These are phyloP conservation scores for Limosa lapponica DNA, from an alignment of 2,797 vertebrate genomes.

Conservation along the genomic window DNA sequence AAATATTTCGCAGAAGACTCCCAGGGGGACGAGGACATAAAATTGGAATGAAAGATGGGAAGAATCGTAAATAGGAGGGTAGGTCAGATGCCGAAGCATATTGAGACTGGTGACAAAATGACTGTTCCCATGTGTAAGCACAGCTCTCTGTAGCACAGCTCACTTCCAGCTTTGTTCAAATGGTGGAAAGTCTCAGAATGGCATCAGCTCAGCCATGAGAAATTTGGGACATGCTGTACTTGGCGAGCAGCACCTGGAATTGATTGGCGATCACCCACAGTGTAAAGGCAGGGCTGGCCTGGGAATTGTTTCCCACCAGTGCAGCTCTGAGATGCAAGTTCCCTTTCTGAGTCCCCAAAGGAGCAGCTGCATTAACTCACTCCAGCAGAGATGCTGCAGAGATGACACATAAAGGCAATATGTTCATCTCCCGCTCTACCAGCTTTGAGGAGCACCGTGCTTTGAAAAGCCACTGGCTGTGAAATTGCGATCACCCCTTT, in stretches of 20 bases:
- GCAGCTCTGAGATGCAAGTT: not conserved
- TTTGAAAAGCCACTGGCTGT: not conserved
- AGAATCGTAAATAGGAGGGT: not conserved
- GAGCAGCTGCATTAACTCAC: not conserved
- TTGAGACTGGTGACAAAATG: constrained; percentile 11
- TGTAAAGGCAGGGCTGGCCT: not conserved
- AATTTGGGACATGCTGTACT: constrained; percentile 6
- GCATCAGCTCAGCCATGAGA: constrained; percentile 23
- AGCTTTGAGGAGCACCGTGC: not conserved
- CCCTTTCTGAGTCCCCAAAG: not conserved
- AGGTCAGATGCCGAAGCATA: not conserved
- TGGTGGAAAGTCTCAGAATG: constrained; percentile 13
- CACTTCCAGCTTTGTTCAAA: constrained; percentile 26
- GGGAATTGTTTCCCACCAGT: not conserved
- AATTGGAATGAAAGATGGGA: not conserved
- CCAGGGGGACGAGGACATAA: not conserved
- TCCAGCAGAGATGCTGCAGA: not conserved
- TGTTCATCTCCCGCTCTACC: not conserved
- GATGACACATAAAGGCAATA: not conserved
- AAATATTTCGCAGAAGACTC: not conserved
- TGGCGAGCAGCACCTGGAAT: constrained; percentile 34
- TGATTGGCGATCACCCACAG: not conserved
- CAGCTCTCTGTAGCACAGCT: not conserved
- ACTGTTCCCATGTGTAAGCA: constrained; percentile 23
- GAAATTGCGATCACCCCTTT: not conserved